These are phyloP conservation scores for Microctonus brassicae DNA, from an alignment of 2,888 invertebrate genomes.

Conservation along the genomic window DNA sequence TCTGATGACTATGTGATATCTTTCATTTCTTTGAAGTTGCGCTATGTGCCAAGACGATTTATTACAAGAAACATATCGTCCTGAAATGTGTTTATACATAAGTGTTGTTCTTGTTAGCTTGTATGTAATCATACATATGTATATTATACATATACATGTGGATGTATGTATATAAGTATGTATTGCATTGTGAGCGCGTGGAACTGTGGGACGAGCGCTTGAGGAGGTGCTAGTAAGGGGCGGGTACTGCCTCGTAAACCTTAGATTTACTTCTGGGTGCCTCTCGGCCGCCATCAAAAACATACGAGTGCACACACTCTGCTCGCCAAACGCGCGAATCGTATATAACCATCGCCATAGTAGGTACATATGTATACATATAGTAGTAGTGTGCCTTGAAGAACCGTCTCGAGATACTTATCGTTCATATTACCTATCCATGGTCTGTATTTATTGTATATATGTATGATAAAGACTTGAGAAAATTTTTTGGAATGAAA, in stretches of 20 bases:
- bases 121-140: neutral
- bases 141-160: neutral
- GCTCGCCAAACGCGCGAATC: slow-evolving; percentile 8
- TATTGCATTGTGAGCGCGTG: slow-evolving; percentile 34
- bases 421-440: slow-evolving; percentile 64
- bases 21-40: slow-evolving; percentile 43
- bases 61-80: slow-evolving; percentile 63
- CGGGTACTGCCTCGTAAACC: slow-evolving; percentile 70
- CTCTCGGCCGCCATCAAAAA: slow-evolving; percentile 66
- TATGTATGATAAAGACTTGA: too few relatives aligned
- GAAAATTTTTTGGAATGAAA: slow-evolving; percentile 39
- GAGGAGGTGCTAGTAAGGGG: slow-evolving; percentile 70
- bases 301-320: slow-evolving; percentile 32
- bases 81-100: slow-evolving; percentile 20
- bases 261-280: slow-evolving; percentile 69
- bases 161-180: neutral
- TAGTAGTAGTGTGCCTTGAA: slow-evolving; percentile 52
- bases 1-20: slow-evolving; percentile 19
- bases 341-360: slow-evolving; percentile 40
- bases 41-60: slow-evolving; percentile 60
- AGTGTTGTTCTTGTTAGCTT: neutral
- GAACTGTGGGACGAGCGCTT: slow-evolving; percentile 63
- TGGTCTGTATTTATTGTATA: too few relatives aligned
- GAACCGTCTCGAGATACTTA: slow-evolving; percentile 65
- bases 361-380: slow-evolving; percentile 40